phyloP scores from a whole-genome alignment of 2,797 vertebrate species.

The Sebastolobus altivelis region DNA sequence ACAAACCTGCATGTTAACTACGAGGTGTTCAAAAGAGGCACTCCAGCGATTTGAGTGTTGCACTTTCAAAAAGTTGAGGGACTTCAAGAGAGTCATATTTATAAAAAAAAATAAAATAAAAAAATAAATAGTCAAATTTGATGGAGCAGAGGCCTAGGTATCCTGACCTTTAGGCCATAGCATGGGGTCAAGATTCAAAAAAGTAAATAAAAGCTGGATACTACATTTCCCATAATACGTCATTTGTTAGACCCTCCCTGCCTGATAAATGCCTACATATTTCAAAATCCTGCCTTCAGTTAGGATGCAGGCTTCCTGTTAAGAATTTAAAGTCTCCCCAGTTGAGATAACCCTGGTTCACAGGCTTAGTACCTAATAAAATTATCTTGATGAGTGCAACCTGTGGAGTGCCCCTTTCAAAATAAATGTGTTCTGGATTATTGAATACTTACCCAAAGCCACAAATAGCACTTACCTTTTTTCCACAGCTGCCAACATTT shows the following conservation, averaged over 20 bases:
- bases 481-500: constrained; percentile 56
- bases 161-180: neutral
- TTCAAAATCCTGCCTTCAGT: constrained; percentile 4
- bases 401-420: constrained; percentile 38
- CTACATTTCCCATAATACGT: neutral
- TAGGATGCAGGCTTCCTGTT: neutral
- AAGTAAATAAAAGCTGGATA: neutral
- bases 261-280: neutral
- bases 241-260: neutral
- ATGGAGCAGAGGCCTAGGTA: neutral
- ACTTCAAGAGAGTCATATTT: neutral
- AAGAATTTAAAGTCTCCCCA: neutral
- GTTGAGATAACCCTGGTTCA: neutral
- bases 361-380: neutral
- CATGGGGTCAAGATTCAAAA: neutral
- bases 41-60: constrained; percentile 13
- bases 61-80: neutral
- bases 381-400: constrained; percentile 7
- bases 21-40: constrained; percentile 22
- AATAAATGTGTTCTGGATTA: constrained; percentile 11
- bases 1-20: neutral
- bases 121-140: neutral
- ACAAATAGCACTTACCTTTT: constrained; percentile 79
- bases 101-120: neutral
- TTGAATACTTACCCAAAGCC: constrained; percentile 74